Percentiles rank a stretch among this genome's conserved stretches.
Evolutionary conservation across 2,113 vertebrate species (phyloP).

Genomic region (Corydoras maculifer): DNA sequence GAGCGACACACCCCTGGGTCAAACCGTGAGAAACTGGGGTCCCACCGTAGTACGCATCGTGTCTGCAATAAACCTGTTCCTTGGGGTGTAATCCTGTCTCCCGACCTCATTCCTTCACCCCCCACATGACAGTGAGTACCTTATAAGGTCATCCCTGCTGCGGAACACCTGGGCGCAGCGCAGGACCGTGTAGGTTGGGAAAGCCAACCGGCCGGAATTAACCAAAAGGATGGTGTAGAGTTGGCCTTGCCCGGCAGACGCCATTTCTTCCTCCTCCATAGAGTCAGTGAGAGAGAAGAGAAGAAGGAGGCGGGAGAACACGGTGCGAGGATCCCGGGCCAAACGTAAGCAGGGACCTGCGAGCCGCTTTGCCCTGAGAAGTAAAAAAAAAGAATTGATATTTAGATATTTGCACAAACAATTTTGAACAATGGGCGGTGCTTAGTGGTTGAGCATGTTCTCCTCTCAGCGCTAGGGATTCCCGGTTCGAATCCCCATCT

Average conservation of each 20-base stretch:
- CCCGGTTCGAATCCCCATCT: too few relatives aligned
- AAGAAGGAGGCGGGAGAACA: slow-evolving; percentile 82
- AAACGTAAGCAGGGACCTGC: slow-evolving; percentile 75
- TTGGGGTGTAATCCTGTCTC: too few relatives aligned
- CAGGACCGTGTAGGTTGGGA: slow-evolving; percentile 76
- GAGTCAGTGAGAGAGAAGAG: slow-evolving; percentile 81
- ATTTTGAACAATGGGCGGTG: background rate
- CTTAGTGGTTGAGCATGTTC: too few relatives aligned
- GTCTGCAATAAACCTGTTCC: too few relatives aligned
- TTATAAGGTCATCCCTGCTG: slow-evolving; percentile 85
- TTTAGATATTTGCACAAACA: background rate
- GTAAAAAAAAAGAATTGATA: background rate
- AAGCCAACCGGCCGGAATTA: slow-evolving; percentile 76
- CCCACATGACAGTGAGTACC: slow-evolving; percentile 53
- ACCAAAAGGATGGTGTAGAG: slow-evolving; percentile 82
- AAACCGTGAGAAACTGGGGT: too few relatives aligned
- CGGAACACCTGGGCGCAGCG: slow-evolving; percentile 74
- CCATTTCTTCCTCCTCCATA: slow-evolving; percentile 81
- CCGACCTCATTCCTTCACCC: too few relatives aligned
- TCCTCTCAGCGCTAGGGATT: too few relatives aligned
- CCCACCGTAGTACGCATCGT: too few relatives aligned
- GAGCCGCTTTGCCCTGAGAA: slow-evolving; percentile 74
- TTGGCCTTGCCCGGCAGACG: slow-evolving; percentile 77
- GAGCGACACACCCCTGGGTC: too few relatives aligned
- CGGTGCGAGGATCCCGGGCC: slow-evolving; percentile 63